A percentile compares a stretch with the other conserved stretches of the same genome.
Conservation (phyloP, 2,888 invertebrate genomes). For the Arctia plantaginis region DNA sequence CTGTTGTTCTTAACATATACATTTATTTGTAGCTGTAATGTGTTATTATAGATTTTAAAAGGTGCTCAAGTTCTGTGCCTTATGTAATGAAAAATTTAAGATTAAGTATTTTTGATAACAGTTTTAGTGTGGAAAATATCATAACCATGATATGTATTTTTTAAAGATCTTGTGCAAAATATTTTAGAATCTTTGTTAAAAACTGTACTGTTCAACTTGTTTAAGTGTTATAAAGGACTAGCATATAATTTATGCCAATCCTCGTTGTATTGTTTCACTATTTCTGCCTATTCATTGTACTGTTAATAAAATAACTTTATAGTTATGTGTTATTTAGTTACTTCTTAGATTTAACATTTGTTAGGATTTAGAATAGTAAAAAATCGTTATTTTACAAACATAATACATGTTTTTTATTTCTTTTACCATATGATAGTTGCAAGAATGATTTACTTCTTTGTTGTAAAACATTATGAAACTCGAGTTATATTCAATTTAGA, state of each 20-base stretch:
- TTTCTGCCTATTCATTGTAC: conserved; percentile 19
- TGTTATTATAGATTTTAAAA: not conserved
- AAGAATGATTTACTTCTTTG: not conserved
- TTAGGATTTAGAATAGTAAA: conserved; percentile 35
- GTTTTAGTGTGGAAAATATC: not conserved
- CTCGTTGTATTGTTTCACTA: not conserved
- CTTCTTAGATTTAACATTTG: conserved; percentile 17
- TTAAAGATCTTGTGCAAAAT: not conserved
- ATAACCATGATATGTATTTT: not conserved
- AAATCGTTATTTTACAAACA: conserved; percentile 25
- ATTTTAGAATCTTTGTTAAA: not conserved
- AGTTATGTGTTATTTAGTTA: conserved; percentile 4
- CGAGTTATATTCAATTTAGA: not conserved
- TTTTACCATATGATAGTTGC: not conserved
- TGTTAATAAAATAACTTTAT: conserved; percentile 29
- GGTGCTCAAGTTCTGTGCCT: conserved; percentile 5
- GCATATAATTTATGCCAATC: not conserved
- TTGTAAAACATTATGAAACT: not conserved
- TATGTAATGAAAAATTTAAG: not conserved
- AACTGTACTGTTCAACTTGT: conserved; percentile 1
- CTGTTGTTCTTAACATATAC: not conserved
- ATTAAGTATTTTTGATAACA: not conserved
- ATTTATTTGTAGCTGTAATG: not conserved
- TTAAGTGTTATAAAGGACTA: not conserved
- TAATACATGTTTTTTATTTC: not conserved